Percentiles rank a stretch among this genome's conserved stretches.
These are phyloP conservation scores for Pachliopta kotzebuea DNA, from an alignment of 2,888 invertebrate species.

Conservation along the genomic window DNA sequence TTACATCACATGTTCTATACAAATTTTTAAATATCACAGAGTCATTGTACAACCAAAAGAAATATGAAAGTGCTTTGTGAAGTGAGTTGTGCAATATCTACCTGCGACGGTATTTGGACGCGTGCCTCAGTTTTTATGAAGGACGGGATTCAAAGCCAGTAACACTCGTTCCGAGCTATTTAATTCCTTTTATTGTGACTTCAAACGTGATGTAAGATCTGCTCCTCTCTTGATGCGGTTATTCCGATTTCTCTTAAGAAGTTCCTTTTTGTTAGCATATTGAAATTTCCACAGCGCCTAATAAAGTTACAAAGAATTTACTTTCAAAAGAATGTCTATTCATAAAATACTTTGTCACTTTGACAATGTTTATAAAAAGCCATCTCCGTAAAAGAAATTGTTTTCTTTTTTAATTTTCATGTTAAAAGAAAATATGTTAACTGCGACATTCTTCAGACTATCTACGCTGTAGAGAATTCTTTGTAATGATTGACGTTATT, in stretches of 20 bases:
- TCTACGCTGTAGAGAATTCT: background rate
- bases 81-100: conserved; percentile 26
- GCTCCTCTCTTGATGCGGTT: conserved; percentile 32
- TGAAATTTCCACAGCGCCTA: conserved; percentile 7
- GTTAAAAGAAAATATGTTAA: background rate
- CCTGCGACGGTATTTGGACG: conserved; percentile 33
- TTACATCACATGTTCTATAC: no score
- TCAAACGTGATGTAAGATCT: conserved; percentile 34
- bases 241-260: conserved; percentile 9
- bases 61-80: conserved; percentile 1
- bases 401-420: background rate
- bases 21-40: background rate
- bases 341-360: conserved; percentile 18
- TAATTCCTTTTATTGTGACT: conserved; percentile 49
- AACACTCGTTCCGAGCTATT: conserved; percentile 50
- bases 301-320: conserved; percentile 17
- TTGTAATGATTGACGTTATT: background rate
- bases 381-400: conserved; percentile 2
- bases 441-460: background rate
- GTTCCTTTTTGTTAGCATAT: conserved; percentile 13
- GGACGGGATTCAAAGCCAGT: conserved; percentile 21
- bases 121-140: conserved; percentile 30
- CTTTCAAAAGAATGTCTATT: conserved; percentile 15
- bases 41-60: background rate
- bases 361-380: conserved; percentile 11